Evolutionary conservation across 2,797 vertebrate genomes (phyloP).

Genomic region (Lophotriccus pileatus): DNA sequence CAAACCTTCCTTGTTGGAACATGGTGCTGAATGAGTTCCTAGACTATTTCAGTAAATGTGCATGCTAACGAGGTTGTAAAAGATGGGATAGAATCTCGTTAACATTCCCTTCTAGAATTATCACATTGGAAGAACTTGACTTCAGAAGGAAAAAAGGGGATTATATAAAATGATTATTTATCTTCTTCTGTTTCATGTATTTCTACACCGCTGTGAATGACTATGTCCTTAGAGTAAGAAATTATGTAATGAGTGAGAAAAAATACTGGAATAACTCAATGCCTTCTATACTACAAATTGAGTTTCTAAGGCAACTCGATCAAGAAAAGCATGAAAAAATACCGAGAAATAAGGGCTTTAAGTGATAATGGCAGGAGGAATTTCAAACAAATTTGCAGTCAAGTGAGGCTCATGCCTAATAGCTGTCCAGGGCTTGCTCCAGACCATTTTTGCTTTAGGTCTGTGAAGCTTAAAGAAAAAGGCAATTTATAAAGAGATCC

Average conservation of each 20-base stretch:
- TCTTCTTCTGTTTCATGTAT: background rate
- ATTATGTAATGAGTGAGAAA: background rate
- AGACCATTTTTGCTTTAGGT: background rate
- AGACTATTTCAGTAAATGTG: background rate
- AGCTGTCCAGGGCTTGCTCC: background rate
- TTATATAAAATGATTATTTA: background rate
- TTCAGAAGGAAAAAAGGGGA: background rate
- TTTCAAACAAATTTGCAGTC: background rate
- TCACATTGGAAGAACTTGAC: background rate
- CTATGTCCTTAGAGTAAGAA: background rate
- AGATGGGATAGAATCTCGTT: background rate
- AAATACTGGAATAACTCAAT: background rate
- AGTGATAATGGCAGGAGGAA: background rate
- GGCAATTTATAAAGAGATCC: background rate
- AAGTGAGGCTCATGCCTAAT: background rate
- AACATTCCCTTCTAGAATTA: background rate
- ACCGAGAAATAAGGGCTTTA: background rate
- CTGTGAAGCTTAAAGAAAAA: background rate
- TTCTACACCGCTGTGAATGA: background rate
- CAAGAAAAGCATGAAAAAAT: background rate
- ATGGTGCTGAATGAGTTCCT: background rate
- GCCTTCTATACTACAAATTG: background rate
- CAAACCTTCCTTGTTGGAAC: background rate
- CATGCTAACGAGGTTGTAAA: conserved; percentile 11
- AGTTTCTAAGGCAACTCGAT: background rate